Conservation (phyloP, 1,140 invertebrate genomes). For the Caenorhabditis tropicalis region DNA sequence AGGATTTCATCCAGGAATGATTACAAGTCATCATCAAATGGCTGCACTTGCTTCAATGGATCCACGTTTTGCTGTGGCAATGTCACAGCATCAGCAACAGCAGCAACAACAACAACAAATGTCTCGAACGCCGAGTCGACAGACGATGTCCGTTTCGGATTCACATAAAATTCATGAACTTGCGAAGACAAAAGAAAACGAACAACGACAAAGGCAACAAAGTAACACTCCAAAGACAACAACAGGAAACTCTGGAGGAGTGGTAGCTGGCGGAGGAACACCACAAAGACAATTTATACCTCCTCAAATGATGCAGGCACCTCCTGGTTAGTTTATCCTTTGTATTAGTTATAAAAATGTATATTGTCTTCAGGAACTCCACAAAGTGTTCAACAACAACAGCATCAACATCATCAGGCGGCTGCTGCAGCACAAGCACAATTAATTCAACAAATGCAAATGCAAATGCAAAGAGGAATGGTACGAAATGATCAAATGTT, state of each 20-base stretch:
- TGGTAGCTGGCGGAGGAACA: neutral
- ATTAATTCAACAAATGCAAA: neutral
- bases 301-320: slow-evolving; percentile 13
- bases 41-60: neutral
- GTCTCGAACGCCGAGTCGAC: neutral
- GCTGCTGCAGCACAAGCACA: neutral
- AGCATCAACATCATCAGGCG: neutral
- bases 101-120: slow-evolving; percentile 27
- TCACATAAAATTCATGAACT: slow-evolving; percentile 24
- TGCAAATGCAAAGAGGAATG: slow-evolving; percentile 32
- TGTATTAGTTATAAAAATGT: too few species aligned
- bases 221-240: neutral
- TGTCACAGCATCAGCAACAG: slow-evolving; percentile 3
- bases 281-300: slow-evolving; percentile 9
- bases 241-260: neutral
- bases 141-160: neutral
- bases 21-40: neutral
- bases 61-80: neutral
- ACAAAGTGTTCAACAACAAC: neutral
- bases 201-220: slow-evolving; percentile 1
- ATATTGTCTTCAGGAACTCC: too few species aligned
- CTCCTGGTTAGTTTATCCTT: neutral
- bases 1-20: neutral
- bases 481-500: neutral
- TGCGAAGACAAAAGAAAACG: neutral